A percentile compares a stretch with the other conserved stretches of the same genome.
phyloP scores from a whole-genome alignment of 2,113 vertebrate species.

The Stictonetta naevosa region DNA sequence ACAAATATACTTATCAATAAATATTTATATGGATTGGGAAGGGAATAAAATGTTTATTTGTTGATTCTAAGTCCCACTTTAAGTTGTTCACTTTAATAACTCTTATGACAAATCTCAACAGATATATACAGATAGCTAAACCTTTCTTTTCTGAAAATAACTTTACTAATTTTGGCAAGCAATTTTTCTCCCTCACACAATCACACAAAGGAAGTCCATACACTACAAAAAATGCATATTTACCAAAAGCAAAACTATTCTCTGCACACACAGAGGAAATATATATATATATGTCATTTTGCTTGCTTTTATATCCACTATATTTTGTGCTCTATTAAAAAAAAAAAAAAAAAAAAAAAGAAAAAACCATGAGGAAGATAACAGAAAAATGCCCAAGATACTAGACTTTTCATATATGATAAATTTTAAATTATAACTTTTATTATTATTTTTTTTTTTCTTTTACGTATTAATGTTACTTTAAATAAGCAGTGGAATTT shows the following conservation, averaged over 20 bases:
- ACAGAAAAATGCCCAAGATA: background rate
- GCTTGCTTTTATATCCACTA: background rate
- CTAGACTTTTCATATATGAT: background rate
- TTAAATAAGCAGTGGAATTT: background rate
- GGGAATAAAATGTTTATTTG: background rate
- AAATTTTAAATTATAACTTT: background rate
- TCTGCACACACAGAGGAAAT: fast-evolving
- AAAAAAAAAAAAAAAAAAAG: background rate
- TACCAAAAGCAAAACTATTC: background rate
- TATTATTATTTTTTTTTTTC: background rate
- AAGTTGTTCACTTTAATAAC: background rate
- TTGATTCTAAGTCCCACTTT: background rate
- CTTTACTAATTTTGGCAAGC: background rate
- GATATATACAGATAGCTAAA: background rate
- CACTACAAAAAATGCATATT: background rate
- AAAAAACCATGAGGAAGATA: background rate
- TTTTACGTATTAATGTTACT: background rate
- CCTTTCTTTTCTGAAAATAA: background rate
- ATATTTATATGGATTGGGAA: background rate
- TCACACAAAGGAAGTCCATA: background rate
- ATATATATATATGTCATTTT: background rate
- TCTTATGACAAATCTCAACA: background rate
- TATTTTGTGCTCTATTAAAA: background rate
- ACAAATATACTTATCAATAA: background rate
- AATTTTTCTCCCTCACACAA: background rate